Evolutionary conservation across 1,140 invertebrate species (phyloP).

Genomic region (Euglossa dilemma): DNA sequence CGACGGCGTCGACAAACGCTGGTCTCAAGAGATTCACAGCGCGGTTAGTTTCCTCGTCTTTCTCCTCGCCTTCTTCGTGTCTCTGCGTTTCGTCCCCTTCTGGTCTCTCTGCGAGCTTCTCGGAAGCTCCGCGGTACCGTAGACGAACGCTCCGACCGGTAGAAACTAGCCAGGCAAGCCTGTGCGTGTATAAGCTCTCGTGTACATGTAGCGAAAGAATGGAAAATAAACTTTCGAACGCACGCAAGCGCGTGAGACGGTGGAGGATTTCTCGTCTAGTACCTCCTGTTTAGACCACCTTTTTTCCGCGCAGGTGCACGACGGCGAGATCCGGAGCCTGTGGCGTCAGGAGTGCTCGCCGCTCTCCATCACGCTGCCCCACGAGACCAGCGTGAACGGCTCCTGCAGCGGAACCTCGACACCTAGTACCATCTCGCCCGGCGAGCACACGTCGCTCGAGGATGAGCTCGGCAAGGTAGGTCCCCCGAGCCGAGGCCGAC

Average conservation of each 20-base stretch:
- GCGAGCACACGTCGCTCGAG: slow-evolving; percentile 82
- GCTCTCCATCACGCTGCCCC: slow-evolving; percentile 78
- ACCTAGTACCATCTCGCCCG: slow-evolving; percentile 85
- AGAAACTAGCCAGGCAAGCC: not conserved
- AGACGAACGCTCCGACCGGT: not conserved
- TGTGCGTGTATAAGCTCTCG: too few relatives aligned
- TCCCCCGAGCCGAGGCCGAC: not conserved
- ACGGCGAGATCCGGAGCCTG: slow-evolving; percentile 70
- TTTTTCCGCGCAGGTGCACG: slow-evolving; percentile 72
- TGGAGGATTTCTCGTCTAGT: slow-evolving; percentile 49
- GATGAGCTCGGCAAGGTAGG: slow-evolving; percentile 83
- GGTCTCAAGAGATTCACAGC: slow-evolving; percentile 89
- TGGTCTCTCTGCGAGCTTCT: slow-evolving; percentile 8
- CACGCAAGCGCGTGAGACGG: slow-evolving; percentile 31
- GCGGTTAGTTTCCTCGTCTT: slow-evolving; percentile 74
- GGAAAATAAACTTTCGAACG: slow-evolving; percentile 31
- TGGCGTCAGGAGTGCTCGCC: slow-evolving; percentile 81
- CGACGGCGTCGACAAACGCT: slow-evolving; percentile 90
- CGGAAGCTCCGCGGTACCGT: not conserved
- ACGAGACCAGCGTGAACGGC: slow-evolving; percentile 79
- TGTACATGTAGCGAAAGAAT: slow-evolving; percentile 14
- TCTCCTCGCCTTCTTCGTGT: slow-evolving; percentile 41
- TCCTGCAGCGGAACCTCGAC: slow-evolving; percentile 84
- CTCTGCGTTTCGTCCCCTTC: slow-evolving; percentile 27
- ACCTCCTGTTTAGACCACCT: slow-evolving; percentile 54